These are phyloP conservation scores for Blastobasis adustella DNA, from an alignment of 2,888 invertebrate genomes.

Conservation along the genomic window DNA sequence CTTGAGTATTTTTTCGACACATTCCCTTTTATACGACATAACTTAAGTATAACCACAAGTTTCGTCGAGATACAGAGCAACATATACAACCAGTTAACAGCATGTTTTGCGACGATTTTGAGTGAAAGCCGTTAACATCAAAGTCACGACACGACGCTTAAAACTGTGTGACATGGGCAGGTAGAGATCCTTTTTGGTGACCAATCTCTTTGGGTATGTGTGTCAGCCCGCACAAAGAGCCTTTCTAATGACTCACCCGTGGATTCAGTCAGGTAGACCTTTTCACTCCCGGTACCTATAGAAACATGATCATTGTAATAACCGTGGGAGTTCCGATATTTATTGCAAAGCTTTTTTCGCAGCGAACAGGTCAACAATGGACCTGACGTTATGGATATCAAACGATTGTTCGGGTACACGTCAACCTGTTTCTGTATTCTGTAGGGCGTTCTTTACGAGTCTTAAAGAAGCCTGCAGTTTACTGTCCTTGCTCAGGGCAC, in stretches of 20 bases:
- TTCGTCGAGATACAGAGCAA: too few species aligned
- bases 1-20: too few species aligned
- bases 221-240: constrained; percentile 28
- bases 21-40: too few species aligned
- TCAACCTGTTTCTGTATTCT: constrained; percentile 15
- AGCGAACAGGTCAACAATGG: too few species aligned
- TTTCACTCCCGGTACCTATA: constrained; percentile 16
- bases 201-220: constrained; percentile 33
- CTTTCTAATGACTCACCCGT: constrained; percentile 35
- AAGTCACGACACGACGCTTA: too few species aligned
- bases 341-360: too few species aligned
- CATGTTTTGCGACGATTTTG: too few species aligned
- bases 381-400: too few species aligned
- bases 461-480: constrained; percentile 17
- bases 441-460: constrained; percentile 9
- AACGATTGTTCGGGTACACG: neutral
- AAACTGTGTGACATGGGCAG: neutral
- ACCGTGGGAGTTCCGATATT: constrained; percentile 13
- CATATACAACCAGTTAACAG: too few species aligned
- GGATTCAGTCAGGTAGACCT: constrained; percentile 31
- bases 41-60: too few species aligned
- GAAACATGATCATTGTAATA: constrained; percentile 11
- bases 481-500: constrained; percentile 10
- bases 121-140: too few species aligned
- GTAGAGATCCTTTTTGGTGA: constrained; percentile 1